phyloP scores from a whole-genome alignment of 1,140 invertebrate species.

The Uloborus diversus region DNA sequence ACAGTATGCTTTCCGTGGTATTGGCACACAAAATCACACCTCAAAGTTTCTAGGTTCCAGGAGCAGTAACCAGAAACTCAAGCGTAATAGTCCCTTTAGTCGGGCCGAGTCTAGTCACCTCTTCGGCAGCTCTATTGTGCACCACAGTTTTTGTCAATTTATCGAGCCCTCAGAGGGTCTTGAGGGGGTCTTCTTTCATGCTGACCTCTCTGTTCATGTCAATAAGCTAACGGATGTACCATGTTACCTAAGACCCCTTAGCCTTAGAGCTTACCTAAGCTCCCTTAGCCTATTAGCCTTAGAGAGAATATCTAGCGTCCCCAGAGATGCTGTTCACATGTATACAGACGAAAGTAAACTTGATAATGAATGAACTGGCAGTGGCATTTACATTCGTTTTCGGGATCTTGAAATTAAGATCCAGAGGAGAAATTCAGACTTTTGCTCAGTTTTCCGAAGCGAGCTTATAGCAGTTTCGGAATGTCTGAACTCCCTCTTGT shows the following conservation, averaged over 20 bases:
- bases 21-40: too few relatives aligned
- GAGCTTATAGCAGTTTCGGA: too few relatives aligned
- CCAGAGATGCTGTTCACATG: neutral
- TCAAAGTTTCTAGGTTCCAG: too few relatives aligned
- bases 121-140: neutral
- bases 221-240: too few relatives aligned
- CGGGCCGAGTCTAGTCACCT: neutral
- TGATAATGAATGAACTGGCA: neutral
- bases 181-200: neutral
- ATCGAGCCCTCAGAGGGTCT: neutral
- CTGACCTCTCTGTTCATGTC: too few relatives aligned
- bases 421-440: neutral
- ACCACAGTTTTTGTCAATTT: neutral
- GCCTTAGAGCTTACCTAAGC: too few relatives aligned
- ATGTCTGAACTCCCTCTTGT: neutral
- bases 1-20: neutral
- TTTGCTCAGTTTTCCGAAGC: too few relatives aligned
- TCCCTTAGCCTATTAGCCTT: neutral
- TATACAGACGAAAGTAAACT: too few relatives aligned
- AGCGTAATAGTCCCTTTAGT: neutral
- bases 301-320: too few relatives aligned
- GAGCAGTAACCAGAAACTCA: neutral
- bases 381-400: conserved; percentile 6
- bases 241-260: too few relatives aligned
- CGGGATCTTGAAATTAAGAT: neutral